Evolutionary conservation across 2,113 vertebrate genomes (phyloP).

Genomic region (Heptranchias perlo): DNA sequence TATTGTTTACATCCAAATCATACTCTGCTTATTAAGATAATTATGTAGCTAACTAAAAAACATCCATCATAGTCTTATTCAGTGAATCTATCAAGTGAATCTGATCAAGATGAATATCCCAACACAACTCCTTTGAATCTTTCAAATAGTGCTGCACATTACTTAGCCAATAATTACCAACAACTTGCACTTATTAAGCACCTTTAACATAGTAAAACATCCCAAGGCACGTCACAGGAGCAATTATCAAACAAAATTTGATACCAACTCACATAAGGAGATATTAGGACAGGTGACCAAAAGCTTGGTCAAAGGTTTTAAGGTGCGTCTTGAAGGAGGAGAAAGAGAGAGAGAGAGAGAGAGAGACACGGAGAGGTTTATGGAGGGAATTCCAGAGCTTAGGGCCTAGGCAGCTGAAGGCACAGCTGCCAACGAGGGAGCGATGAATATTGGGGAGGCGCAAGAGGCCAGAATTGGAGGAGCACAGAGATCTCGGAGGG

Average conservation of each 20-base stretch:
- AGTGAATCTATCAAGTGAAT: neutral
- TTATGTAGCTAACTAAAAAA: constrained; percentile 23
- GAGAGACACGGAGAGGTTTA: neutral
- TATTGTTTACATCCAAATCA: neutral
- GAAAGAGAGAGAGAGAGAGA: neutral
- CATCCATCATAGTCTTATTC: constrained; percentile 23
- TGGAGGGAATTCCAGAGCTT: neutral
- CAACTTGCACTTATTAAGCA: neutral
- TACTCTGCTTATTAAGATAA: neutral
- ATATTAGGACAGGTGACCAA: no score
- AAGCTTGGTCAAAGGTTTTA: no score
- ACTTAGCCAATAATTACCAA: neutral
- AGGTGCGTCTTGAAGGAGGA: neutral
- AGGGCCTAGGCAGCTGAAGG: neutral
- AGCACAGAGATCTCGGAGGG: neutral
- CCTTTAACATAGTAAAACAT: neutral
- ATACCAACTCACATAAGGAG: neutral
- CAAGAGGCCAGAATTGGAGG: neutral
- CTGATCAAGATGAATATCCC: neutral
- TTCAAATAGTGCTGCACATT: neutral
- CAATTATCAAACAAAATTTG: neutral
- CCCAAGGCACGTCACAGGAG: neutral
- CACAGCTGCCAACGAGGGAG: neutral
- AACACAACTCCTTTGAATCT: neutral
- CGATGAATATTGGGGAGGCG: neutral